These are phyloP conservation scores for Chlorospingus flavigularis DNA, from an alignment of 2,797 vertebrate species.

Conservation along the genomic window DNA sequence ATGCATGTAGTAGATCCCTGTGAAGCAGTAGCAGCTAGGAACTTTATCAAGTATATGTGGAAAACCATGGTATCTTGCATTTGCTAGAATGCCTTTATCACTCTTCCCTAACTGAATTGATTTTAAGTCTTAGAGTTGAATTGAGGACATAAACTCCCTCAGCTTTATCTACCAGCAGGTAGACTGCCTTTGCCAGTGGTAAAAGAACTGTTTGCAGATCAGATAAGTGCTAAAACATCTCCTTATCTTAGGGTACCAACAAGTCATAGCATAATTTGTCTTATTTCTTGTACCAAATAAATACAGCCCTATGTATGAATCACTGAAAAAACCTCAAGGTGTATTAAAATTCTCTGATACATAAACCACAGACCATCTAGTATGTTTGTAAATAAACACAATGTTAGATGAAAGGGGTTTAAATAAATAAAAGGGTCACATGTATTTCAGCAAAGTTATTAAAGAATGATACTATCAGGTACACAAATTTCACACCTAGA, in stretches of 20 bases:
- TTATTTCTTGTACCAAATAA: background rate
- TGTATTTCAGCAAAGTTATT: background rate
- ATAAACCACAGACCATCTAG: background rate
- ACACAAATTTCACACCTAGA: background rate
- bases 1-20: background rate
- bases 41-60: accelerated
- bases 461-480: background rate
- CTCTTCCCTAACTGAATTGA: background rate
- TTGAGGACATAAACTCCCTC: background rate
- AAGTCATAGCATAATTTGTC: background rate
- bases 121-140: conserved; percentile 28
- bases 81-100: background rate
- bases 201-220: background rate
- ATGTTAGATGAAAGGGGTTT: background rate
- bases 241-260: background rate
- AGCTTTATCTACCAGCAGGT: conserved; percentile 5
- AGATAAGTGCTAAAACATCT: background rate
- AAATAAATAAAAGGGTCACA: background rate
- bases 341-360: background rate
- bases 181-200: background rate
- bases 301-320: background rate
- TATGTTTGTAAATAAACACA: background rate
- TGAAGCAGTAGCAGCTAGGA: background rate
- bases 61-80: background rate
- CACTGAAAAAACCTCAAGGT: background rate